Evolutionary conservation across 2,113 vertebrate genomes (phyloP).

Genomic region (Semnopithecus entellus): DNA sequence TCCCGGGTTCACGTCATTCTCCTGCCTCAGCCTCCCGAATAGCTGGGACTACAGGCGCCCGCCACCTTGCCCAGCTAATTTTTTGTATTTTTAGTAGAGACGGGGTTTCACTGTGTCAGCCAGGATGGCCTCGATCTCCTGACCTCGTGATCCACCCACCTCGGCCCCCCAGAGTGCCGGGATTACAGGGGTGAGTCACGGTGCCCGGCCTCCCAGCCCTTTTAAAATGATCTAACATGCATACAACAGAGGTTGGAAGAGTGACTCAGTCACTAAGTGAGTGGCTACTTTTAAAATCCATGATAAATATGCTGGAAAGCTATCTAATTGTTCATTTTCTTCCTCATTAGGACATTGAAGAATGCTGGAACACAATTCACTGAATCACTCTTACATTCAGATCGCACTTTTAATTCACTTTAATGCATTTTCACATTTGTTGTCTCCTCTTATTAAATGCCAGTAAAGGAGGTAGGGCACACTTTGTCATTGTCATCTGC

Average conservation of each 20-base stretch:
- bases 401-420: not conserved
- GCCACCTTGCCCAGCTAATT: too few relatives aligned
- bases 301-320: not conserved
- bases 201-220: not conserved
- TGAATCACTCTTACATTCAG: not conserved
- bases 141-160: too few relatives aligned
- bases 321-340: not conserved
- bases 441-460: not conserved
- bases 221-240: not conserved
- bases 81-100: too few relatives aligned
- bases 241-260: not conserved
- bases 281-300: not conserved
- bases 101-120: too few relatives aligned
- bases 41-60: too few relatives aligned
- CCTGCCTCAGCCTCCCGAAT: too few relatives aligned
- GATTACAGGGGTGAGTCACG: too few relatives aligned
- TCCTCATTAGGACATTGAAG: not conserved
- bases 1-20: too few relatives aligned
- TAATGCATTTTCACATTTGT: not conserved
- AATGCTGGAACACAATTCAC: not conserved
- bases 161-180: too few relatives aligned
- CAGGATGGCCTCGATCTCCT: too few relatives aligned
- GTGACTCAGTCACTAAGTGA: not conserved
- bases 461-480: not conserved
- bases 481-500: not conserved